These are phyloP conservation scores for Gnathonemus echidnorhynchus DNA, from an alignment of 2,113 vertebrate genomes.

Conservation along the genomic window DNA sequence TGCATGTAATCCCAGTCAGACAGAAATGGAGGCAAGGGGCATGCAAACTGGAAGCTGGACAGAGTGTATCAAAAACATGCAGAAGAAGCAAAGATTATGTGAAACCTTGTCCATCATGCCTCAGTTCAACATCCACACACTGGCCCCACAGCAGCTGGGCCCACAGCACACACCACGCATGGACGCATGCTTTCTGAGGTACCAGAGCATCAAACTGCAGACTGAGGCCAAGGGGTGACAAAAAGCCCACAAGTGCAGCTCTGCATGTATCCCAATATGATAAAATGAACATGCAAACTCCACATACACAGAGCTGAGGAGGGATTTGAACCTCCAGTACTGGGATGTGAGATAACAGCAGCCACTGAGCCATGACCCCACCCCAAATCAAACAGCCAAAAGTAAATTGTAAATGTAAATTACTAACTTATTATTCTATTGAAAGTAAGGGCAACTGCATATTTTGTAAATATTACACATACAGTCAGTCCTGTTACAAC, in stretches of 20 bases:
- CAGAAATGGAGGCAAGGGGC: background rate
- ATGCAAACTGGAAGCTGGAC: background rate
- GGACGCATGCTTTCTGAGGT: background rate
- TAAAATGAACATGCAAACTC: background rate
- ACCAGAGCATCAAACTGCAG: background rate
- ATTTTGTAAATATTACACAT: too few relatives aligned
- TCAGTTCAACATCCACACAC: background rate
- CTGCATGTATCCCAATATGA: background rate
- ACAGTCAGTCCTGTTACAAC: background rate
- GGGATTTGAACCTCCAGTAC: background rate
- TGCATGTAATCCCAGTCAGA: background rate
- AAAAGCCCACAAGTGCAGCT: background rate
- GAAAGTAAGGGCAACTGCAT: too few relatives aligned
- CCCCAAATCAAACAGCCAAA: background rate
- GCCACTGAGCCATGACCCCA: background rate
- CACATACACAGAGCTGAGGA: background rate
- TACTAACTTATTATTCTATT: too few relatives aligned
- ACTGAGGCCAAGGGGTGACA: background rate
- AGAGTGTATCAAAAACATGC: background rate
- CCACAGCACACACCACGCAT: background rate
- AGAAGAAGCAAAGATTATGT: background rate
- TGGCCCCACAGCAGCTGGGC: background rate
- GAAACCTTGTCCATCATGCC: background rate
- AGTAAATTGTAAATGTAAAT: background rate
- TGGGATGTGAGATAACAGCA: background rate